Evolutionary conservation across 2,888 invertebrate genomes (phyloP), one percentile per base, ranked within the genome.

Genomic region (Pristionchus maxplancki): DNA sequence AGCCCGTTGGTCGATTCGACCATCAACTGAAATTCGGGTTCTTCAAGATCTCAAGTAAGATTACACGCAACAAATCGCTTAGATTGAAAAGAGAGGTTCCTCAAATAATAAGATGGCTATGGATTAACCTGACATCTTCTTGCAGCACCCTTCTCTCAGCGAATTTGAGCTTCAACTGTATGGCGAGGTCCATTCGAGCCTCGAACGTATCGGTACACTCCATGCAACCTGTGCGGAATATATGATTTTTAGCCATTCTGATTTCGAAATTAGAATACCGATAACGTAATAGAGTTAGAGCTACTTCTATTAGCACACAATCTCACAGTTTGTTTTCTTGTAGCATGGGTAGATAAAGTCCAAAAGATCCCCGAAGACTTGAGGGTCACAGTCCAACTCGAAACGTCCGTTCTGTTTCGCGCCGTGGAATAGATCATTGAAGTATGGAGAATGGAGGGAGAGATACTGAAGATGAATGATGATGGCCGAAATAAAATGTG

Each of bases 301-400:
- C 11, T 11, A 44, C 3, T 15, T 15, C 53, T 53, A 15, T 11
- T 9, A 6, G 11, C 44, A 44, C 44, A 71, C 1, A 6, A 71
- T 34, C 67, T 31, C 67, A 71, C 67, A 71, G 20, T 71, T 37
- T 5, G 67, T 71, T 20, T 71, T 71, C 67, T 71, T 71, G 67
- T n/a, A 34, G 34, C 67, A 71, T 6, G 67, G 67, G 15, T 71
- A 71, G 67, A 71, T 71, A 2, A 71, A 34, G 34, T 71, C 67
- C 6, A 71, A 37, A 34, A 71, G 17, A 20, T 71, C 67, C 6
- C 67, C 67, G 17, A 71, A 71, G 37, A 6, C 9, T 34, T 17
- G 34, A 34, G 67, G 67, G 34, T 71, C 67, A 15, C 24, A 24
- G 37, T 71, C 67, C 17, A 71, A 37, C 13, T 71, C 67, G 67